These are phyloP conservation scores for Nicator chloris DNA, from an alignment of 2,113 vertebrate genomes.

Conservation along the genomic window DNA sequence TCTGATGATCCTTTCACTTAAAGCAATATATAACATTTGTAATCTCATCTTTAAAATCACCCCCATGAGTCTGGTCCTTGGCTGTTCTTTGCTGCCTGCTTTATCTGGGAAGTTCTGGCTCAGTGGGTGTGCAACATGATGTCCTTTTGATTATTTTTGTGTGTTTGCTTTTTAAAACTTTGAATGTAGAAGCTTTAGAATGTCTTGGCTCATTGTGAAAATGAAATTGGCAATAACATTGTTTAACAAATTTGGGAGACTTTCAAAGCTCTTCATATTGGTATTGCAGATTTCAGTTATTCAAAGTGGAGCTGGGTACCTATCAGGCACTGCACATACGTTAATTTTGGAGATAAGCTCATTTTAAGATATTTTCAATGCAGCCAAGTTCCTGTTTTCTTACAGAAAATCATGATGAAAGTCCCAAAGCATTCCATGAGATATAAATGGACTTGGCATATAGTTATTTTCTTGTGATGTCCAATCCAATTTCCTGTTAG, in stretches of 20 bases:
- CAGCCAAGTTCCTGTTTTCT: conserved; percentile 53
- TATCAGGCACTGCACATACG: conserved; percentile 43
- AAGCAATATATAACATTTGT: not conserved
- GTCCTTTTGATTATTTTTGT: conserved; percentile 38
- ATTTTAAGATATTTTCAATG: conserved; percentile 39
- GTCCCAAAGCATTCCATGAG: not conserved
- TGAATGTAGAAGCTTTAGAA: conserved; percentile 39
- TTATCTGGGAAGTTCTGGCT: conserved; percentile 7
- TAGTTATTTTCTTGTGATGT: conserved; percentile 47
- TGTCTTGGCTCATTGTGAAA: conserved; percentile 22
- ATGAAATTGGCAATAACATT: conserved; percentile 48
- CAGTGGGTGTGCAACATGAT: not conserved
- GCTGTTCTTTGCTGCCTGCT: not conserved
- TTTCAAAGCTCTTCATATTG: conserved; percentile 30
- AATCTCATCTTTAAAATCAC: conserved; percentile 5
- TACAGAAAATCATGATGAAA: conserved; percentile 33
- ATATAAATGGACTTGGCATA: conserved; percentile 49
- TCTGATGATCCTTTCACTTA: not conserved
- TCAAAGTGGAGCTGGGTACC: conserved; percentile 41
- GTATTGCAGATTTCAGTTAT: conserved; percentile 31
- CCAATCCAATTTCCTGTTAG: conserved; percentile 42
- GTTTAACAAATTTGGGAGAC: conserved; percentile 43
- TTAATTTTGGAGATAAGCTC: conserved; percentile 58
- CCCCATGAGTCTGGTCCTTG: not conserved
- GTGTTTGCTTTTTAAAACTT: conserved; percentile 39